Conservation (phyloP, 2,888 invertebrate genomes). For the Phengaris arion region DNA sequence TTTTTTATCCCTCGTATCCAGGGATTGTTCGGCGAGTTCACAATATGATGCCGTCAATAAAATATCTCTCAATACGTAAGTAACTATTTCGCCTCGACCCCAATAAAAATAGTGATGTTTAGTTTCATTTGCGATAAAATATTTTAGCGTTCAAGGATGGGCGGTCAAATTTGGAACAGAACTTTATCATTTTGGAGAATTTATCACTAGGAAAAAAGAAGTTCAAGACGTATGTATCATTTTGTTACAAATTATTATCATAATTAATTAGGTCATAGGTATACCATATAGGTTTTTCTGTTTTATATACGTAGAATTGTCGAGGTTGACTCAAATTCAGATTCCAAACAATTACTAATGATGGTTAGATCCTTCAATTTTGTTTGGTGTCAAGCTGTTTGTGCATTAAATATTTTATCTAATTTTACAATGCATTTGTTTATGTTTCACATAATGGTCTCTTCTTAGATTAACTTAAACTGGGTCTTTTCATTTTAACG, state of each 20-base stretch:
- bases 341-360: not conserved
- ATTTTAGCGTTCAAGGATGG: conserved; percentile 86
- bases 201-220: conserved; percentile 88
- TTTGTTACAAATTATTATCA: conserved; percentile 10
- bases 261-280: not conserved
- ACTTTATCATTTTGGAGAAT: conserved; percentile 88
- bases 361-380: not conserved
- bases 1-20: conserved; percentile 65
- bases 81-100: conserved; percentile 33
- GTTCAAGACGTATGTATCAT: conserved; percentile 84
- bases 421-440: too few species aligned
- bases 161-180: conserved; percentile 90
- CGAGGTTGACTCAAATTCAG: not conserved
- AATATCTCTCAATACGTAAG: conserved; percentile 73
- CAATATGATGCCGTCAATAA: conserved; percentile 63
- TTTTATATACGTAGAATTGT: not conserved
- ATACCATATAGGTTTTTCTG: not conserved
- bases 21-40: conserved; percentile 67
- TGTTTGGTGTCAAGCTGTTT: not conserved
- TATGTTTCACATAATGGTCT: too few species aligned
- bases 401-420: too few species aligned
- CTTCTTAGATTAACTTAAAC: not conserved
- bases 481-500: not conserved
- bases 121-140: conserved; percentile 14
- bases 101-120: not conserved